A percentile compares a stretch with the other conserved stretches of the same genome.
These are phyloP conservation scores for Steinernema scapterisci DNA, from an alignment of 2,888 invertebrate species.

Conservation along the genomic window DNA sequence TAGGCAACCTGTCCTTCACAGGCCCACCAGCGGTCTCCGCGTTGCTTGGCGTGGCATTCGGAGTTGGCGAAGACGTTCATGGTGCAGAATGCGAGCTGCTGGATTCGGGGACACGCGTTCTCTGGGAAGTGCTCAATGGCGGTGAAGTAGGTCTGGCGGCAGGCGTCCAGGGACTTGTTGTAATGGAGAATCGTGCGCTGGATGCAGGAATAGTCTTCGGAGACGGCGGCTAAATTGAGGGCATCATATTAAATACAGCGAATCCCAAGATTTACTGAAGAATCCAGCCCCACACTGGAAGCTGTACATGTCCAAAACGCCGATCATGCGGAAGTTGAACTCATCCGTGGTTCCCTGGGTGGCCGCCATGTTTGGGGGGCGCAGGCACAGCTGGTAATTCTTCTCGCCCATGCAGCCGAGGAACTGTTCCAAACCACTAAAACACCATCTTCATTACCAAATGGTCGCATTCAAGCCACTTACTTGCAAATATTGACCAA, in stretches of 20 bases:
- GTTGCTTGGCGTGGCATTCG: not conserved
- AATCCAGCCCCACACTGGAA: conserved; percentile 18
- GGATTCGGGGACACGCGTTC: not conserved
- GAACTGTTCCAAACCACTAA: conserved; percentile 1
- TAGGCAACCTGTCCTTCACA: conserved; percentile 17
- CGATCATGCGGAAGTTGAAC: not conserved
- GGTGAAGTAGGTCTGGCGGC: not conserved
- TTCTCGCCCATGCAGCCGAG: not conserved
- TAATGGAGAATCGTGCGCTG: not conserved
- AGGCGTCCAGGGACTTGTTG: not conserved
- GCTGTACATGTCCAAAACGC: not conserved
- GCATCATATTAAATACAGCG: not conserved
- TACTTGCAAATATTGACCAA: conserved; percentile 24
- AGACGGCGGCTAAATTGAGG: not conserved
- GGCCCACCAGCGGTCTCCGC: conserved; percentile 11
- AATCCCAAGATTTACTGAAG: not conserved
- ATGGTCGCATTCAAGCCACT: not conserved
- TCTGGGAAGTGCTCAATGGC: not conserved
- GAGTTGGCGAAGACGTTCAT: not conserved
- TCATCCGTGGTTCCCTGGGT: not conserved
- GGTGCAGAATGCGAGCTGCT: not conserved
- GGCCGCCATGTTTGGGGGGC: not conserved
- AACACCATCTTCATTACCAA: not conserved
- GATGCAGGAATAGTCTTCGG: not conserved
- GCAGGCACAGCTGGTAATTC: not conserved